A percentile compares a stretch with the other conserved stretches of the same genome.
phyloP scores from a whole-genome alignment of 2,888 invertebrate species.

The Baronia brevicornis region DNA sequence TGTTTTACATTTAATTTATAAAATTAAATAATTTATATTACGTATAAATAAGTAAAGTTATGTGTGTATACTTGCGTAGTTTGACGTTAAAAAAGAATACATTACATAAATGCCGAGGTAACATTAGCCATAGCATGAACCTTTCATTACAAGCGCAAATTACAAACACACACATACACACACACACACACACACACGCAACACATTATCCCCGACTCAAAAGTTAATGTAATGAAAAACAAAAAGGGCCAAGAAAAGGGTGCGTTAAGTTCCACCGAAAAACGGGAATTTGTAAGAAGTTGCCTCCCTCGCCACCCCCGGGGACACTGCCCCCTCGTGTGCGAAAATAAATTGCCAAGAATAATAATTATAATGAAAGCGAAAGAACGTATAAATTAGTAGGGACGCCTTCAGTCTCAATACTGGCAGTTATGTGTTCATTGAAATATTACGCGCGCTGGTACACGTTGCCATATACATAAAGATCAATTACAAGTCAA shows the following conservation, averaged over 20 bases:
- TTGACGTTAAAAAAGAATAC: constrained; percentile 13
- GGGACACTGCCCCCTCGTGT: constrained; percentile 67
- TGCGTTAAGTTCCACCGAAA: constrained; percentile 74
- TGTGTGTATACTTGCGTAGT: too few relatives aligned
- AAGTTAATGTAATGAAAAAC: constrained; percentile 77
- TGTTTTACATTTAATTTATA: too few relatives aligned
- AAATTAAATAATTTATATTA: too few relatives aligned
- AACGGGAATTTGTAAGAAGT: constrained; percentile 75
- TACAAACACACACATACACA: constrained; percentile 2
- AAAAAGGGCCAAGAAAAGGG: constrained; percentile 76
- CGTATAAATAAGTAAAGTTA: too few relatives aligned
- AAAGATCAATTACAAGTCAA: too few relatives aligned
- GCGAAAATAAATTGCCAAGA: constrained; percentile 77
- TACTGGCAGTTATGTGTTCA: constrained; percentile 30
- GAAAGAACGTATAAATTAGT: constrained; percentile 77
- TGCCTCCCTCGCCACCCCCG: constrained; percentile 39
- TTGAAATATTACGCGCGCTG: constrained; percentile 5
- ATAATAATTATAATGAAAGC: constrained; percentile 77
- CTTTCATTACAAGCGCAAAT: constrained; percentile 45
- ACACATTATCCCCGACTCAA: constrained; percentile 68
- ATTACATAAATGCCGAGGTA: constrained; percentile 8
- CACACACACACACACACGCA: constrained; percentile 57
- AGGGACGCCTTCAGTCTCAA: constrained; percentile 66
- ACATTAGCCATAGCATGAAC: constrained; percentile 17
- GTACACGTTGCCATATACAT: too few relatives aligned